Evolutionary conservation across 23 tunicate genomes (phyloP).

Genomic region (Halocynthia roretzi): DNA sequence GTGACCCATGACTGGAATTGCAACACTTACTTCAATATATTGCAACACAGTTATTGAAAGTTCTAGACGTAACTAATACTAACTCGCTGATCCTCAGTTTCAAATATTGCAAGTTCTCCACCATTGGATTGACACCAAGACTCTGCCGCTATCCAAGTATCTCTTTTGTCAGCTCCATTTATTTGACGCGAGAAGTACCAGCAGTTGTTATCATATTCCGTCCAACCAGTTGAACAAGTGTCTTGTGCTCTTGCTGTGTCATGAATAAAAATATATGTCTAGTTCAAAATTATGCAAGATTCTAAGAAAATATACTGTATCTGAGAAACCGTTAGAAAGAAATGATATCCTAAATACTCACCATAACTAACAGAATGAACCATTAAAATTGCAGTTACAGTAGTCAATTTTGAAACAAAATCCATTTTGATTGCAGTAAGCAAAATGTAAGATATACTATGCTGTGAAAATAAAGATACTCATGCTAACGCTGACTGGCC

Average conservation of each 20-base stretch:
- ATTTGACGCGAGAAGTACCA: conserved; percentile 72
- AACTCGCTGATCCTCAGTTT: conserved; percentile 62
- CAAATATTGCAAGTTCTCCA: conserved; percentile 63
- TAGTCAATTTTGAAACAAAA: no score
- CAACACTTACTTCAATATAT: background rate
- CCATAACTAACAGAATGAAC: no score
- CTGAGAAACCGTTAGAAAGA: no score
- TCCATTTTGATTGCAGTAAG: no score
- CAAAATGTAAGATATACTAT: no score
- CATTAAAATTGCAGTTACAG: no score
- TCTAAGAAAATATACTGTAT: no score
- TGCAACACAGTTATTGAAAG: background rate
- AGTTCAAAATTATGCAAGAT: background rate
- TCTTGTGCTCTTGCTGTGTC: conserved; percentile 40
- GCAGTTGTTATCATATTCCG: conserved; percentile 41
- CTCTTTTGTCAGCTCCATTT: conserved; percentile 27
- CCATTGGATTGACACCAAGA: conserved; percentile 57
- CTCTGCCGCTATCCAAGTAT: conserved; percentile 59
- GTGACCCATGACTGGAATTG: background rate
- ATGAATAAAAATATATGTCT: background rate
- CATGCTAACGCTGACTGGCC: no score
- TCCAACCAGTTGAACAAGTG: conserved; percentile 58
- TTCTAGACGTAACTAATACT: background rate
- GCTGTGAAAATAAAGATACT: no score
- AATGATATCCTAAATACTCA: no score